Evolutionary conservation across 2,888 invertebrate genomes (phyloP).

Genomic region (Colostygia pectinataria): DNA sequence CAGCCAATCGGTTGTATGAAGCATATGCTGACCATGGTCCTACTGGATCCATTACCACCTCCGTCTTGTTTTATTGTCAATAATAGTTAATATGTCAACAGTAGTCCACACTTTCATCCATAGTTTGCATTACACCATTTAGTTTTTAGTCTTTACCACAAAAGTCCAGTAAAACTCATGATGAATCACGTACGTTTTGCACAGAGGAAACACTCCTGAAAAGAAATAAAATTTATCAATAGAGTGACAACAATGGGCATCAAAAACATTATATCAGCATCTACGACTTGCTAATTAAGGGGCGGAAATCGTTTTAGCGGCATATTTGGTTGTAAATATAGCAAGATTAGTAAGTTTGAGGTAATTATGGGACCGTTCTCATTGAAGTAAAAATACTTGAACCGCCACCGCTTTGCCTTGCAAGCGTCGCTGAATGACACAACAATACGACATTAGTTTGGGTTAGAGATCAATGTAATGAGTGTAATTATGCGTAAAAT

Average conservation of each 20-base stretch:
- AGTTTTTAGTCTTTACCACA: constrained; percentile 63
- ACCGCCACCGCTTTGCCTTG: constrained; percentile 67
- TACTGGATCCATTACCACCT: constrained; percentile 92
- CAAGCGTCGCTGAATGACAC: constrained; percentile 71
- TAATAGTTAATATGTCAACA: constrained; percentile 74
- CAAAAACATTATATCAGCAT: constrained; percentile 17
- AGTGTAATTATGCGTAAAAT: constrained; percentile 41
- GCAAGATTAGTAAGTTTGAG: constrained; percentile 23
- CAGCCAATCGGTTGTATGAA: constrained; percentile 91
- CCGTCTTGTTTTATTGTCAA: constrained; percentile 71
- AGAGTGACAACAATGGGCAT: constrained; percentile 43
- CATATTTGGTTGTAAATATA: constrained; percentile 1
- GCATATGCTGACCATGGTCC: constrained; percentile 94
- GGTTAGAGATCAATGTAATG: constrained; percentile 25
- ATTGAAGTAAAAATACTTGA: constrained; percentile 56
- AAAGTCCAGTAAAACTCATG: constrained; percentile 64
- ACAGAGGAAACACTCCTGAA: constrained; percentile 68
- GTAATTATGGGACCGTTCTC: constrained; percentile 13
- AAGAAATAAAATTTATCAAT: constrained; percentile 57
- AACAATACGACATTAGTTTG: constrained; percentile 30
- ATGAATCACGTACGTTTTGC: constrained; percentile 56
- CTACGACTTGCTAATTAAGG: constrained; percentile 14
- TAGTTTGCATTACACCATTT: constrained; percentile 71
- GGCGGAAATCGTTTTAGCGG: not conserved
- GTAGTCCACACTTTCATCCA: constrained; percentile 81